Conservation (phyloP, 2,797 vertebrate genomes). For the Xenops minutus region DNA sequence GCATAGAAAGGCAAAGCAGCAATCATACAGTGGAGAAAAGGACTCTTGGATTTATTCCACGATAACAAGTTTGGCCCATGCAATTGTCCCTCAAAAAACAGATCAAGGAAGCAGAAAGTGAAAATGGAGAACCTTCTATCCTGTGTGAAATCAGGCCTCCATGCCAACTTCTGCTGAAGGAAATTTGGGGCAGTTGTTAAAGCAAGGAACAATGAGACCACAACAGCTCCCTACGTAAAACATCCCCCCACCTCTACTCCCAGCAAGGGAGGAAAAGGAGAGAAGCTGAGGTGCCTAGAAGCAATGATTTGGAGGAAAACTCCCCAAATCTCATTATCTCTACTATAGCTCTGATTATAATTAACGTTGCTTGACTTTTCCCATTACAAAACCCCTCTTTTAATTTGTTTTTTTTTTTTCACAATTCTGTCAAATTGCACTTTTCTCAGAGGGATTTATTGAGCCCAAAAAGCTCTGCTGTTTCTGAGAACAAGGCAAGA, state of each 20-base stretch:
- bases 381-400: not conserved
- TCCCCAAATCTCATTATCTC: not conserved
- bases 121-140: not conserved
- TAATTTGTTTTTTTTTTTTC: not conserved
- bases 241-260: not conserved
- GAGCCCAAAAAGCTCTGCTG: not conserved
- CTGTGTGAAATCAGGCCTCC: not conserved
- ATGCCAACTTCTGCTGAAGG: not conserved
- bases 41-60: not conserved
- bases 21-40: not conserved
- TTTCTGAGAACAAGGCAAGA: not conserved
- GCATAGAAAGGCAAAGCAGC: not conserved
- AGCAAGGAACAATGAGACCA: not conserved
- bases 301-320: not conserved
- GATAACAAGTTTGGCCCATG: fast-evolving
- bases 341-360: not conserved
- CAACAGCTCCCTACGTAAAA: fast-evolving
- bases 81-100: not conserved
- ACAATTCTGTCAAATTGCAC: not conserved
- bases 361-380: not conserved
- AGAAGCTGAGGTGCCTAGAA: not conserved
- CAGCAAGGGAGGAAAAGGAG: not conserved
- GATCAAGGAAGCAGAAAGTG: not conserved
- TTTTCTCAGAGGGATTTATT: constrained; percentile 5
- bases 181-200: not conserved